Percentiles rank a stretch among this genome's conserved stretches.
These are phyloP conservation scores for Eremobia ochroleuca DNA, from an alignment of 2,888 invertebrate genomes.

Conservation along the genomic window DNA sequence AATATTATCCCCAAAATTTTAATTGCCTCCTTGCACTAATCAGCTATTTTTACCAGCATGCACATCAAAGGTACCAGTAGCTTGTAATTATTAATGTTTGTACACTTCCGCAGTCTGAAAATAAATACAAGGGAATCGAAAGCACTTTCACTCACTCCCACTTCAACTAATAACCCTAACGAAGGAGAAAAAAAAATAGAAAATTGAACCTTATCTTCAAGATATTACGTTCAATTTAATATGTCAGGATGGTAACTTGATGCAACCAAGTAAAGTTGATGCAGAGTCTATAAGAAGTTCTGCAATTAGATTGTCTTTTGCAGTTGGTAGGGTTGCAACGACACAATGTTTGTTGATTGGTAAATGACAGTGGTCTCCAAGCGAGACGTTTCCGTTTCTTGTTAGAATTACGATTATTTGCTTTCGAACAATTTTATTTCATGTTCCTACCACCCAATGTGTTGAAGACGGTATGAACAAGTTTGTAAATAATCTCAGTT, in stretches of 20 bases:
- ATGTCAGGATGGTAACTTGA: constrained; percentile 23
- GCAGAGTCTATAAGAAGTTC: constrained; percentile 54
- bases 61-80: constrained; percentile 51
- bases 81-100: constrained; percentile 70
- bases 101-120: constrained; percentile 74
- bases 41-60: constrained; percentile 33
- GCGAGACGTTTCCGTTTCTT: constrained; percentile 61
- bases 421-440: constrained; percentile 35
- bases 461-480: not conserved
- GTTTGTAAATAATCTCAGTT: constrained; percentile 1
- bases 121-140: constrained; percentile 71
- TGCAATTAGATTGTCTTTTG: constrained; percentile 51
- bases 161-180: constrained; percentile 65
- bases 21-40: constrained; percentile 7
- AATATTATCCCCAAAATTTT: not conserved
- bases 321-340: constrained; percentile 57
- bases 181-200: constrained; percentile 7
- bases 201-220: constrained; percentile 60
- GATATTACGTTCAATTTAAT: constrained; percentile 40
- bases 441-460: not conserved
- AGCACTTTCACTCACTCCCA: constrained; percentile 74
- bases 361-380: constrained; percentile 57
- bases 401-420: constrained; percentile 48
- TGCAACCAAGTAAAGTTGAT: constrained; percentile 67
- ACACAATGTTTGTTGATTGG: constrained; percentile 60